Conservation (phyloP, 2,797 vertebrate species). For the Cichlasoma orientale region DNA sequence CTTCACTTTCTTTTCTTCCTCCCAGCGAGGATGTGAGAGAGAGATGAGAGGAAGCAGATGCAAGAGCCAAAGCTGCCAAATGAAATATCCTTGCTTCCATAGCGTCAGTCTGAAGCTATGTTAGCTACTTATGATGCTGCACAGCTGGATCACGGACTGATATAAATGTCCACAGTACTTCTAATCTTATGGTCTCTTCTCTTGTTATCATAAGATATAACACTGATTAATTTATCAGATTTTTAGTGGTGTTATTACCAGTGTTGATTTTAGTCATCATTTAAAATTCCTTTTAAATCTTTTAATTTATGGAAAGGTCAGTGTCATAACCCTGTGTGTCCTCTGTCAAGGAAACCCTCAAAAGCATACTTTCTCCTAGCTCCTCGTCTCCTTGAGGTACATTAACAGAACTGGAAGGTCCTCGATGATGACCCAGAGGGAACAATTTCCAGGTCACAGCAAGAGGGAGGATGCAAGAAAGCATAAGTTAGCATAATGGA, state of each 20-base stretch:
- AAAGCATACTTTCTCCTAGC: neutral
- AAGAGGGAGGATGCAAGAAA: neutral
- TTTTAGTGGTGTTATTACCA: neutral
- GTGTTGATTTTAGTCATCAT: neutral
- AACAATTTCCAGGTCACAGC: neutral
- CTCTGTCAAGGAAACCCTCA: neutral
- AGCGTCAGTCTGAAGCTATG: neutral
- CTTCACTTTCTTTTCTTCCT: neutral
- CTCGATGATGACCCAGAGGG: neutral
- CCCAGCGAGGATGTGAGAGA: constrained; percentile 1
- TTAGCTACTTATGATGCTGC: neutral
- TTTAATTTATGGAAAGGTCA: neutral
- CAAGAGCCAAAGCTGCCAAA: neutral
- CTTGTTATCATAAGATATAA: neutral
- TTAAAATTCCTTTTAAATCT: neutral
- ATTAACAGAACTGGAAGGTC: neutral
- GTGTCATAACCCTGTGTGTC: neutral
- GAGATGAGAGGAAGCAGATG: neutral
- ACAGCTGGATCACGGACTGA: neutral
- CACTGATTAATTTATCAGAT: neutral
- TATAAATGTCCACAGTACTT: neutral
- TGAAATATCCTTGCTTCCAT: neutral
- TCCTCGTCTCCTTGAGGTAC: neutral
- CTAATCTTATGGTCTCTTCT: neutral
- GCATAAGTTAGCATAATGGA: neutral